phyloP scores from a whole-genome alignment of 2,888 invertebrate genomes.

The Yponomeuta cagnagella region DNA sequence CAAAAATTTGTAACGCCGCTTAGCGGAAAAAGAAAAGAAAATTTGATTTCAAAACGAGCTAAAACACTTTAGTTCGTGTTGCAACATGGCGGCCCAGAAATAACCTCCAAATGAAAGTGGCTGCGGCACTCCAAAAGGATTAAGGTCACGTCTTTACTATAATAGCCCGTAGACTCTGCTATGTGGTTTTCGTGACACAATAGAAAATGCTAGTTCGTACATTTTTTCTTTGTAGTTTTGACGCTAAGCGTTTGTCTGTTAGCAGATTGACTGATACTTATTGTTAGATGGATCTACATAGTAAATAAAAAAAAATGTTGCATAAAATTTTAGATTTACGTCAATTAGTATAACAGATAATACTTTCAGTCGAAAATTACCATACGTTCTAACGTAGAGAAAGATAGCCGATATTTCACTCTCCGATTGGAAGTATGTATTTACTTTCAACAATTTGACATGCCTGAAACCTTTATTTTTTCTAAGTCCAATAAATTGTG shows the following conservation, averaged over 20 bases:
- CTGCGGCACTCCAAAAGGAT: slow-evolving; percentile 41
- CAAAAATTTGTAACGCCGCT: not conserved
- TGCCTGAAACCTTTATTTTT: not conserved
- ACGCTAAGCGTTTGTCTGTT: too few species aligned
- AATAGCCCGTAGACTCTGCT: slow-evolving; percentile 48
- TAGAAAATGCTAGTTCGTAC: slow-evolving; percentile 20
- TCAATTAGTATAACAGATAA: too few species aligned
- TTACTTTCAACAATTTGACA: not conserved
- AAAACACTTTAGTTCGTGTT: not conserved
- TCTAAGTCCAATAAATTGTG: slow-evolving; percentile 32
- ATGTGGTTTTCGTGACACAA: slow-evolving; percentile 62
- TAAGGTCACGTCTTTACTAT: slow-evolving; percentile 53
- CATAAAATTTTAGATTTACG: too few species aligned
- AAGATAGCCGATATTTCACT: not conserved
- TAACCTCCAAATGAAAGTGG: slow-evolving; percentile 26
- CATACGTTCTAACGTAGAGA: not conserved
- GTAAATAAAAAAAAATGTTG: too few species aligned
- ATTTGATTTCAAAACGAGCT: not conserved
- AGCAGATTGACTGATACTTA: too few species aligned
- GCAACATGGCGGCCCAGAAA: slow-evolving; percentile 13
- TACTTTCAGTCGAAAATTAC: too few species aligned
- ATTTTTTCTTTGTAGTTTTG: not conserved
- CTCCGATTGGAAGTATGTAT: not conserved
- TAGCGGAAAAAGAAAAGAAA: not conserved
- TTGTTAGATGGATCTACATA: too few species aligned